phyloP scores from a whole-genome alignment of 2,113 vertebrate genomes.

The Calidris pugnax region DNA sequence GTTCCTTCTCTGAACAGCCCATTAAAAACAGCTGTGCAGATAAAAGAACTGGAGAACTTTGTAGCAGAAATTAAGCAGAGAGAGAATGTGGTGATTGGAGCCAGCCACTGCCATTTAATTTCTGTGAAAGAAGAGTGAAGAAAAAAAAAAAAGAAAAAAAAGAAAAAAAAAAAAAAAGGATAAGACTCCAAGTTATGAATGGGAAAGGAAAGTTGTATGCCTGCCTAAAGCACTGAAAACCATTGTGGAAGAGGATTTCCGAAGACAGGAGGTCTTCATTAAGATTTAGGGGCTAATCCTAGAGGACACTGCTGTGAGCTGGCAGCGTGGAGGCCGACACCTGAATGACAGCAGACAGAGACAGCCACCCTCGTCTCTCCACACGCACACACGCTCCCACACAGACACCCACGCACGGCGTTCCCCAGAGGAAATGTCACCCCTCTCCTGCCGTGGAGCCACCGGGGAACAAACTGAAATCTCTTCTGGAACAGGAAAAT shows the following conservation, averaged over 20 bases:
- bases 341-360: not conserved
- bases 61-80: constrained; percentile 59
- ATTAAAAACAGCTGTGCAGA: constrained; percentile 74
- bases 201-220: constrained; percentile 19
- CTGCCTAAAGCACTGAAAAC: constrained; percentile 21
- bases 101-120: constrained; percentile 54
- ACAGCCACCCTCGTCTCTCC: not conserved
- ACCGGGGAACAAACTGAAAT: not conserved
- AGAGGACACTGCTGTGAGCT: not conserved
- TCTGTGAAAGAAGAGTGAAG: constrained; percentile 32
- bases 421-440: not conserved
- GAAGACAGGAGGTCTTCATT: constrained; percentile 17
- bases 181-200: constrained; percentile 61
- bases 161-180: not conserved
- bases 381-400: not conserved
- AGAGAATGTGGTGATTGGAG: constrained; percentile 35
- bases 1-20: constrained; percentile 67
- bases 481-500: not conserved
- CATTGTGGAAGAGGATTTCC: not conserved
- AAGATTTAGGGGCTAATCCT: not conserved
- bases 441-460: not conserved
- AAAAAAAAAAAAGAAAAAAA: not conserved
- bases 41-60: constrained; percentile 70
- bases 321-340: not conserved
- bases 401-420: rapidly evolving